Evolutionary conservation across 1,140 invertebrate species (phyloP).

Genomic region (Sycophaga agraensis): DNA sequence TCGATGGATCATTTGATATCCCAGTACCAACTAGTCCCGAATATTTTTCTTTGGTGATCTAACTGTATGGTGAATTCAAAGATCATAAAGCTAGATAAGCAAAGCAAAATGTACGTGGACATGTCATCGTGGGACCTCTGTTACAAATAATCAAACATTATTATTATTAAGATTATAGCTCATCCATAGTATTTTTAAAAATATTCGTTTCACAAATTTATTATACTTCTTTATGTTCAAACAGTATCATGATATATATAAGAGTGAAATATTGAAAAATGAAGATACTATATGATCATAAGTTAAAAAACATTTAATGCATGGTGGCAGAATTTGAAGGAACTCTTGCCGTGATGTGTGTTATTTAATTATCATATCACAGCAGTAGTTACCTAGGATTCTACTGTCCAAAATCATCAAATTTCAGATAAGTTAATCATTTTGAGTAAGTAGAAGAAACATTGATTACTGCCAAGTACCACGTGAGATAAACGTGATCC

Average conservation of each 20-base stretch:
- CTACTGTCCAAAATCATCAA: conserved; percentile 32
- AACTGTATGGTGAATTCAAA: conserved; percentile 59
- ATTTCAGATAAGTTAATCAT: not conserved
- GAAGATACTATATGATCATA: no score
- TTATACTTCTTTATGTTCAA: no score
- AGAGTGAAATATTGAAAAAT: no score
- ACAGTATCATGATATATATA: no score
- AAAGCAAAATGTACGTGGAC: conserved; percentile 54
- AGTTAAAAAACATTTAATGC: no score
- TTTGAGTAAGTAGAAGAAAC: not conserved
- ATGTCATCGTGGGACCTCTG: conserved; percentile 32
- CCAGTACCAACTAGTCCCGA: conserved; percentile 23
- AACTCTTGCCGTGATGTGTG: conserved; percentile 59
- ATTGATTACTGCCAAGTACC: conserved; percentile 29
- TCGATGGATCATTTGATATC: conserved; percentile 25
- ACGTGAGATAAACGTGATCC: conserved; percentile 58
- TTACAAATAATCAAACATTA: no score
- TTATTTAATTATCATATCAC: conserved; percentile 56
- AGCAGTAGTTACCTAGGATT: conserved; percentile 60
- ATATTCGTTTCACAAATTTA: no score
- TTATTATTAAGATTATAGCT: no score
- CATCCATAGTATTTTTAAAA: no score
- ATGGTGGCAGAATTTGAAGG: conserved; percentile 44
- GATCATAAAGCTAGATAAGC: conserved; percentile 68
- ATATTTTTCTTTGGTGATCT: conserved; percentile 65